phyloP scores from a whole-genome alignment of 2,113 vertebrate species.

The Gnathonemus echidnorhynchus region DNA sequence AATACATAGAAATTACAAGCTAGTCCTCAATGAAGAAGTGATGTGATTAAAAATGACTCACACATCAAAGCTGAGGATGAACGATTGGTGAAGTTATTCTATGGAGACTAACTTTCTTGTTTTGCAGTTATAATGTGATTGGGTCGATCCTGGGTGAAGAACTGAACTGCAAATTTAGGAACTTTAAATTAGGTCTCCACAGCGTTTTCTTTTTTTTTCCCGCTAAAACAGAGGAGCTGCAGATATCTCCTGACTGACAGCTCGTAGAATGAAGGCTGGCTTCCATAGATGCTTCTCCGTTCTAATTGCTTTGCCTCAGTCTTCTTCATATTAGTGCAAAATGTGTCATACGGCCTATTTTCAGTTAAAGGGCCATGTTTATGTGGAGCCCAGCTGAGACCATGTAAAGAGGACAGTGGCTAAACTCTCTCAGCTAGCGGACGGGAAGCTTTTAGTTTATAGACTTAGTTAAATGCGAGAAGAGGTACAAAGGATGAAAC shows the following conservation, averaged over 20 bases:
- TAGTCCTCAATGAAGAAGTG: slow-evolving; percentile 24
- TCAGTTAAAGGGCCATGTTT: slow-evolving; percentile 41
- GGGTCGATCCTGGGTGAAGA: slow-evolving; percentile 15
- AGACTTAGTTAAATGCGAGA: neutral
- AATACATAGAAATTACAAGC: slow-evolving; percentile 34
- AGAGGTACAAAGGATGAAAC: neutral
- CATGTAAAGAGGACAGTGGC: neutral
- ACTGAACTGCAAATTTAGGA: slow-evolving; percentile 46
- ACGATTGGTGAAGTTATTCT: neutral
- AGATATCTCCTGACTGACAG: slow-evolving; percentile 54
- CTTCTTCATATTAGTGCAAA: slow-evolving; percentile 46
- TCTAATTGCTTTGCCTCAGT: slow-evolving; percentile 52
- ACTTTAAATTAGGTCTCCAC: slow-evolving; percentile 27
- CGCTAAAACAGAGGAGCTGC: slow-evolving; percentile 39
- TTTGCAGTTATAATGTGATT: neutral
- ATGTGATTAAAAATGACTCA: slow-evolving; percentile 3
- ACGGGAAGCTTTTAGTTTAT: neutral
- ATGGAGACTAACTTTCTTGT: neutral
- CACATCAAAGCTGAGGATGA: neutral
- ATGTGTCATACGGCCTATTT: slow-evolving; percentile 46
- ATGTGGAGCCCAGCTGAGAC: neutral
- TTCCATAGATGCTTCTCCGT: slow-evolving; percentile 47
- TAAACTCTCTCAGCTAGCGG: neutral
- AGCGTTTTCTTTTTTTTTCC: slow-evolving; percentile 33
- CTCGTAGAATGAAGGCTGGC: slow-evolving; percentile 43